These are phyloP conservation scores for Solea solea DNA, from an alignment of 2,113 vertebrate species.

Conservation along the genomic window DNA sequence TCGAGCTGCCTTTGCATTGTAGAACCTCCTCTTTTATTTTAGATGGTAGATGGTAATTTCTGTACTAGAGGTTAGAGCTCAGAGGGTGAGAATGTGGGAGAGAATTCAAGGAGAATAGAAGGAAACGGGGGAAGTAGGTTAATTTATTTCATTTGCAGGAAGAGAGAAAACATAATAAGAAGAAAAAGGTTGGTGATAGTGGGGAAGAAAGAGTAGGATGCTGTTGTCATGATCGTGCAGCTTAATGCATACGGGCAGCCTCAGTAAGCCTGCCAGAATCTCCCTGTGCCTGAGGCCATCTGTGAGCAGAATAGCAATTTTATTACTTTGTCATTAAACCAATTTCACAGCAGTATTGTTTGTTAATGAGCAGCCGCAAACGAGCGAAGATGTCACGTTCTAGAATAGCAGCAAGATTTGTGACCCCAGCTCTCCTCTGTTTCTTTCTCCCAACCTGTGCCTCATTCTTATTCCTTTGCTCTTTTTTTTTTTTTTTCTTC, in stretches of 20 bases:
- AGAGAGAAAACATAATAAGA: constrained; percentile 84
- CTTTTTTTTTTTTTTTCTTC: constrained; percentile 40
- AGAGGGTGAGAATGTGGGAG: constrained; percentile 64
- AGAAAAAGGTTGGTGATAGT: constrained; percentile 83
- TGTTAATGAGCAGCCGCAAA: constrained; percentile 99
- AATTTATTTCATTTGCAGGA: constrained; percentile 85
- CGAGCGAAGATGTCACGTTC: constrained; percentile 98
- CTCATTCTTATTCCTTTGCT: constrained; percentile 68
- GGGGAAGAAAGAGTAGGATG: constrained; percentile 87
- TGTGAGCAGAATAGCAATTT: constrained; percentile 99
- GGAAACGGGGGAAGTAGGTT: constrained; percentile 78
- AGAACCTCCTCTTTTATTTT: constrained; percentile 73
- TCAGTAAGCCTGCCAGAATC: constrained; percentile 96
- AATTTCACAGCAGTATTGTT: constrained; percentile 99
- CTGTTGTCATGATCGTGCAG: constrained; percentile 98
- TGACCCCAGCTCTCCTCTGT: constrained; percentile 81
- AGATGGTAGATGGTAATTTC: constrained; percentile 74
- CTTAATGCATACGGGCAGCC: constrained; percentile 97
- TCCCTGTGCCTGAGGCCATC: constrained; percentile 97
- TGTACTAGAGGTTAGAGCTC: constrained; percentile 68
- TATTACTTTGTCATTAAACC: constrained; percentile 99
- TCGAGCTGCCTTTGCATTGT: constrained; percentile 76
- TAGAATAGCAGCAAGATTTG: constrained; percentile 99
- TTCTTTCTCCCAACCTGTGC: constrained; percentile 60
- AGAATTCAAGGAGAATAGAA: constrained; percentile 68